Evolutionary conservation across 2,888 invertebrate genomes (phyloP).

Genomic region (Rhogogaster chlorosoma): DNA sequence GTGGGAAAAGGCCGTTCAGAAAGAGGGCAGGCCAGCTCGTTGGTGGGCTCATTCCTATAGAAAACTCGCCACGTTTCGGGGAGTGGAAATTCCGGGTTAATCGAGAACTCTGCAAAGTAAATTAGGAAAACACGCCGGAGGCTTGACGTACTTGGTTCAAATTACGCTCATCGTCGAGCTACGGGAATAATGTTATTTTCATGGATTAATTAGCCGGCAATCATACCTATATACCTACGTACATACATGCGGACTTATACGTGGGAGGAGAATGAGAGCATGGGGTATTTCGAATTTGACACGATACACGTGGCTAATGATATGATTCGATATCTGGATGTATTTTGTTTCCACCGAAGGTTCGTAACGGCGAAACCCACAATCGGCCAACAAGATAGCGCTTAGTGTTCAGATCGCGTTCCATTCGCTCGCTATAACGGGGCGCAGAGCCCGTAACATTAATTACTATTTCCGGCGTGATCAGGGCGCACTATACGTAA

Average conservation of each 20-base stretch:
- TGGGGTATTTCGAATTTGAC: constrained; percentile 7
- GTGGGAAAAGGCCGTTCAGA: constrained; percentile 2
- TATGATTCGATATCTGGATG: constrained; percentile 15
- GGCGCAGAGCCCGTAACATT: constrained; percentile 22
- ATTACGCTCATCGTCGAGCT: constrained; percentile 15
- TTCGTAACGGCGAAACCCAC: neutral
- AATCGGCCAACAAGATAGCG: constrained; percentile 37
- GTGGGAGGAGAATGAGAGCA: neutral
- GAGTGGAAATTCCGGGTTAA: neutral
- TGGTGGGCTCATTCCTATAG: constrained; percentile 22
- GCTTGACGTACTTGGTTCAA: constrained; percentile 32
- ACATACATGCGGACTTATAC: neutral
- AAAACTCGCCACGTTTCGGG: neutral
- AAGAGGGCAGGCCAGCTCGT: neutral
- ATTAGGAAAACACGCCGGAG: constrained; percentile 29
- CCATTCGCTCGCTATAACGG: neutral
- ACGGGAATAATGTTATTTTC: constrained; percentile 24
- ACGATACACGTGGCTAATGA: constrained; percentile 31
- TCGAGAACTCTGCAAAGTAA: constrained; percentile 34
- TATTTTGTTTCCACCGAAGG: constrained; percentile 11
- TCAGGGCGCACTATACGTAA: neutral
- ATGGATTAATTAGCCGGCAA: constrained; percentile 36
- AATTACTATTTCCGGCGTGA: constrained; percentile 38
- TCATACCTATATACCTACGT: neutral
- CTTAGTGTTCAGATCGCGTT: constrained; percentile 30